Evolutionary conservation across 2,113 vertebrate genomes (phyloP), one percentile per base, ranked within the genome.

Genomic region (Phaethon lepturus): DNA sequence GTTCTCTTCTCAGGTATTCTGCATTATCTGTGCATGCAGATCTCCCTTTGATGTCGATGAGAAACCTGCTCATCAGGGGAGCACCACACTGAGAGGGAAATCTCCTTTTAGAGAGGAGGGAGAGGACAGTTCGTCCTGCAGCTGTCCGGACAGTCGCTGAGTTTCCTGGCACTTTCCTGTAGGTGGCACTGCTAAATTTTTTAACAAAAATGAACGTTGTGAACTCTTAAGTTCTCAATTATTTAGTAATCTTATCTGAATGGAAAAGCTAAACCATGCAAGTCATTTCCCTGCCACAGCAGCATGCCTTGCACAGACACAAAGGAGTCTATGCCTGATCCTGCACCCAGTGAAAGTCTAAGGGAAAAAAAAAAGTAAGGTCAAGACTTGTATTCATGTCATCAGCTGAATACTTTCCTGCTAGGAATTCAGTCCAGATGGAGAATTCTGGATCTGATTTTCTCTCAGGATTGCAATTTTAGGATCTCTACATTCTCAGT

Each of bases 171-270:
- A 42, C 60, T 68, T 96, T 94, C 97, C 97, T 97, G 95, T 74
- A 98, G 97, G 69, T 97, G 97, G 97, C 97, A 97, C 93, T 97
- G 95, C 88, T 92, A 97, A 98, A 88, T 97, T 96, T 96, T 94
- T 90, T 76, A 96, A 97, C 42, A 44, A 95, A 75, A 88, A 26
- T 7, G 22, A 52, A 56, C 96, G 91, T 92, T 75, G 44, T 49
- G 35, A 75, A 33, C 64, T 44, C 28, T 62, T 8, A 62, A 90
- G 24, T 63, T 88, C 86, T 77, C 56, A 85, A 3, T 91, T 33
- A 35, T 90, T 93, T 40, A 47, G 55, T 56, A 87, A 87, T 66
- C 71, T 75, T 55, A 58, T 58, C 92, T 66, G 80, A 86, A 71
- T 59, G 75, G 63, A 83, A 92, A 93, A 89, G 56, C 24, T 55